Evolutionary conservation across 2,113 vertebrate genomes (phyloP), one percentile per base, ranked within the genome.

Genomic region (Istiophorus platypterus): DNA sequence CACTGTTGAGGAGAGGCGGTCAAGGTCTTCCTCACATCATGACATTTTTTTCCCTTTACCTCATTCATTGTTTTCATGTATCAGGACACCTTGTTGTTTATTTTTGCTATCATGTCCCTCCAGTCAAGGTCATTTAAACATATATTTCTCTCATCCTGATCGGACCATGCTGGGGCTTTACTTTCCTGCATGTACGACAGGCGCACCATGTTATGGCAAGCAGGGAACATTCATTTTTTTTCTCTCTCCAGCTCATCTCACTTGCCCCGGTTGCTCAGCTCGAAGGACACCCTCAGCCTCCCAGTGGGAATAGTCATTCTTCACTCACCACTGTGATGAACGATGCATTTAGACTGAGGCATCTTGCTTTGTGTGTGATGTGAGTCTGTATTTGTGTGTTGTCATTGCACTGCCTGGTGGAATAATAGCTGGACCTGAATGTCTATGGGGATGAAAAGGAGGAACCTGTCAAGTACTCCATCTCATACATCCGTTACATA

Each of bases 221-320:
- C 37, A 57, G 56, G 37, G 37, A 64, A 59, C 57, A 26, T 81
- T 81, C 72, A 74, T 90, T 64, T 74, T 64, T 74, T 76, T 85
- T 34, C 20, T 13, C 62, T 69, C 39, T 18, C 34, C 47, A 27
- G 64, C 76, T 85, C 80, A 72, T 84, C 87, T 82, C 76, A 12
- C 41, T 68, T 73, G 73, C 89, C 65, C 84, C 42, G 15, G 77
- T 63, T 78, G 67, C 82, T 85, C 68, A 81, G 86, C 90, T 85
- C 54, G 78, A 92, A 92, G 90, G 90, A 92, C 87, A 17, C 82
- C 85, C 88, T 88, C 78, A 86, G 83, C 69, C 77, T 76, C 82
- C 59, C 72, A 65, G 27, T 81, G 86, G 77, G 76, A 84, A 80
- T 58, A 76, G 72, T 87, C 88, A 87, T 88, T 91, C 84, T 72